Evolutionary conservation across 2,888 invertebrate species (phyloP), one percentile per base, ranked within the genome.

Genomic region (Atherix ibis): DNA sequence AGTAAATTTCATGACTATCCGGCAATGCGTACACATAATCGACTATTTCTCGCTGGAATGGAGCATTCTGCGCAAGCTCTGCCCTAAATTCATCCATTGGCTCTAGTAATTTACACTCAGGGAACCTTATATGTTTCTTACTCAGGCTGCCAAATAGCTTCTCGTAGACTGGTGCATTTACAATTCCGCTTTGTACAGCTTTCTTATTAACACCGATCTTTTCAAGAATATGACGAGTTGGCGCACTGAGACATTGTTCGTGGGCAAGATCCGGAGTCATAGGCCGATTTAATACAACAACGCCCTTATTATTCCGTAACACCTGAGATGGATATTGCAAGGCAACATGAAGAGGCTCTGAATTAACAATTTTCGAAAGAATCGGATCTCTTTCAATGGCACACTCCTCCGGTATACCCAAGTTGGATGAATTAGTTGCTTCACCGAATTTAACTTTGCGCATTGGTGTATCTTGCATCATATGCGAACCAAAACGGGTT

Each of bases 101-200:
- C 39, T 65, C 62, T 30, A 72, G 47, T 36, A 71, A 60, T 13
- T 67, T 65, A 45, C 71, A 71, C 44, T 64, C 60, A 4, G 57
- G 54, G 15, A 67, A 60, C 2, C 66, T 59, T 41, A 71, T 63
- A 40, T 66, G 67, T 34, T 68, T 59, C 26, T 67, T 66, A 28
- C 59, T 63, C 17, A 72, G 51, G 40, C 67, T 63, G 37, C 65
- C 66, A 37, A 71, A 63, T 4, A 72, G 52, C 43, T 67, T 68
- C 39, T 71, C 70, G 42, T 72, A 72, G 19, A 70, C 65, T 0
- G 69, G 68, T 0, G 68, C 68, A 48, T 72, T 70, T 46, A 68
- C 65, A 2, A 71, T 64, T 0, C 68, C 69, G 44, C 71, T 71
- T 44, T 70, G 70, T 17, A 72, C 65, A 43, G 68, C 61, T 36